Percentiles rank a stretch among this genome's conserved stretches.
Evolutionary conservation across 2,113 vertebrate genomes (phyloP).

Genomic region (Rissa tridactyla): DNA sequence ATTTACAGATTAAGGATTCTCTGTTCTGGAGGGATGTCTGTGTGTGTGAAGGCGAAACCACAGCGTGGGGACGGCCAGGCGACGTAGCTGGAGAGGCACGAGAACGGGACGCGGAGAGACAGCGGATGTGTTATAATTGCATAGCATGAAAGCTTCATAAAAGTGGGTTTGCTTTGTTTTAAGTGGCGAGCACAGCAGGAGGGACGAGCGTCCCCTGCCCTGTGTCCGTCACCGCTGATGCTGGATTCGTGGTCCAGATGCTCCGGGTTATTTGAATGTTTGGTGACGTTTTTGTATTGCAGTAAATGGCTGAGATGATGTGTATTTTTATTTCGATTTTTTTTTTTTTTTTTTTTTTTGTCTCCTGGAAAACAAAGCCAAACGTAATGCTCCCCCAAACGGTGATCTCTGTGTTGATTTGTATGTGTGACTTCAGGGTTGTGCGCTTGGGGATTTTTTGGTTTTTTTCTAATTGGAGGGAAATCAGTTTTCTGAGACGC

Average conservation of each 20-base stretch:
- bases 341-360: neutral
- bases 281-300: neutral
- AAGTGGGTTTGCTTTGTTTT: neutral
- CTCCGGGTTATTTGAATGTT: conserved; percentile 21
- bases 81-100: neutral
- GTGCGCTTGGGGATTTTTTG: neutral
- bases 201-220: neutral
- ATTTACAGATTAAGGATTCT: neutral
- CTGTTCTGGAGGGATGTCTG: neutral
- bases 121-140: neutral
- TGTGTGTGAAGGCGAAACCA: neutral
- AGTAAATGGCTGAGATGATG: neutral
- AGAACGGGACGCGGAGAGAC: neutral
- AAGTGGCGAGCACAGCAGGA: neutral
- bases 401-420: neutral
- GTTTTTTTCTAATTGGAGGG: neutral
- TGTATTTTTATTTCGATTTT: neutral
- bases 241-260: neutral
- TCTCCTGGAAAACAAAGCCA: neutral
- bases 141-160: neutral
- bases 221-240: neutral
- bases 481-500: conserved; percentile 6
- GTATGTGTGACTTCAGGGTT: neutral
- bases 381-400: neutral
- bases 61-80: neutral